These are phyloP conservation scores for Chlorodrepanis virens DNA, from an alignment of 2,113 vertebrate genomes.

Conservation along the genomic window DNA sequence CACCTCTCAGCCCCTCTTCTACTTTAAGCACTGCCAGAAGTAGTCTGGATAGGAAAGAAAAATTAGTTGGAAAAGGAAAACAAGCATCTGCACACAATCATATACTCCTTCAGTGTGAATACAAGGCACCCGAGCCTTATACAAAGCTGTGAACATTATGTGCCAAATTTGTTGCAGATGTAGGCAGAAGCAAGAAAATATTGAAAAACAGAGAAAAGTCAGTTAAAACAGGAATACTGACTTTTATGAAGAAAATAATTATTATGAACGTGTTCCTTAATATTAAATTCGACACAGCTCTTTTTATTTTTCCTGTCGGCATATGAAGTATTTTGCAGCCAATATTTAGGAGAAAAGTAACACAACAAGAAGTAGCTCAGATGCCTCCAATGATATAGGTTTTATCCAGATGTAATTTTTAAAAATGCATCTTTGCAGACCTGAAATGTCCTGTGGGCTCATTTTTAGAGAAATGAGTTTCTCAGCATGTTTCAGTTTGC, in stretches of 20 bases:
- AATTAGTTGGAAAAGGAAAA: slow-evolving; percentile 16
- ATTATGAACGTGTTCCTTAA: not conserved
- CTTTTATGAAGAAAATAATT: not conserved
- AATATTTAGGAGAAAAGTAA: not conserved
- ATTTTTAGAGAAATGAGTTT: slow-evolving; percentile 39
- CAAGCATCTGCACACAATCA: slow-evolving; percentile 19
- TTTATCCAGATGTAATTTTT: not conserved
- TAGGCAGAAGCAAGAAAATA: slow-evolving; percentile 17
- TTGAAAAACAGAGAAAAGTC: not conserved
- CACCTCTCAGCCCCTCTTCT: not conserved
- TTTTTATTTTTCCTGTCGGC: not conserved
- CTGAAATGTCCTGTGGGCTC: not conserved
- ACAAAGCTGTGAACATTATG: slow-evolving; percentile 28
- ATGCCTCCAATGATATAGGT: not conserved
- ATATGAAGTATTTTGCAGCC: not conserved
- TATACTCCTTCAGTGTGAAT: not conserved
- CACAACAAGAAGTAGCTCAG: not conserved
- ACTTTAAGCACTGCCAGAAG: not conserved
- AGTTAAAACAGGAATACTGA: not conserved
- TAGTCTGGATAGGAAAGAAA: not conserved
- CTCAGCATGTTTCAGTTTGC: slow-evolving; percentile 22
- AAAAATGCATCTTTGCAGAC: slow-evolving; percentile 29
- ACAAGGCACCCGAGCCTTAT: slow-evolving; percentile 6
- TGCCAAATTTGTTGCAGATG: slow-evolving; percentile 48
- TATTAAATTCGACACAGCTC: not conserved